Base-by-base conservation (phyloP, 2,888 invertebrate genomes). In the Neoitamus cyanurus region DNA sequence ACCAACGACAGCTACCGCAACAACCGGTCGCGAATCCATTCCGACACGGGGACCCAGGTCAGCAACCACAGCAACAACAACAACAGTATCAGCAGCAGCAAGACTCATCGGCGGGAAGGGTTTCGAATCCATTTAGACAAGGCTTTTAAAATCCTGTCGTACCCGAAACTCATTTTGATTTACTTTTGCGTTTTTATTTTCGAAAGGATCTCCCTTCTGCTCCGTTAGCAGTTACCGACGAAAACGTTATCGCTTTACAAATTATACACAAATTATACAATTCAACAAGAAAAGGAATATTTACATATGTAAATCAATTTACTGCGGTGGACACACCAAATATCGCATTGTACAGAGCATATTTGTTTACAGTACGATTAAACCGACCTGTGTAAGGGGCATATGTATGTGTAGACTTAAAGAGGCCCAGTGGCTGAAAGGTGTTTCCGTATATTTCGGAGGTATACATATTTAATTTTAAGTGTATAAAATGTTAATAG, bases 121-220 rank as follows among this genome's bases (percentile, higher is more conserved):
- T 94, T 88, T 94, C 94, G 89, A 96, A 96, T 92, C 96, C 96
- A 86, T 96, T 96, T 92, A 94, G 96, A 90, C 96, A 96, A 94
- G 95, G 96, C 91, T 95, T 96, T 92, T 94, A 92, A 92, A 89
- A 78, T 78, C 48, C 46, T 77, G 77, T 91, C 89, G 90, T 89
- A 88, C 48, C 34, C 34, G 11, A 89, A 87, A 89, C 88, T 91
- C 91, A 90, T 88, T 88, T 90, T 91, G 89, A 90, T 89, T 86
- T 89, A 88, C 87, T 87, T 89, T 87, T 89, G 87, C 88, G 88
- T 89, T 84, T 88, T 88, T 86, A 86, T 88, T 85, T 86, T 89
- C 86, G 88, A 89, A 87, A 88, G 87, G 85, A 88, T 89, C 87
- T 88, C 87, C 83, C 87, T 82, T 25, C 6, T 77, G 5, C 28